Evolutionary conservation across 2,888 invertebrate species (phyloP), one percentile per base, ranked within the genome.

Genomic region (Aromia moschata): DNA sequence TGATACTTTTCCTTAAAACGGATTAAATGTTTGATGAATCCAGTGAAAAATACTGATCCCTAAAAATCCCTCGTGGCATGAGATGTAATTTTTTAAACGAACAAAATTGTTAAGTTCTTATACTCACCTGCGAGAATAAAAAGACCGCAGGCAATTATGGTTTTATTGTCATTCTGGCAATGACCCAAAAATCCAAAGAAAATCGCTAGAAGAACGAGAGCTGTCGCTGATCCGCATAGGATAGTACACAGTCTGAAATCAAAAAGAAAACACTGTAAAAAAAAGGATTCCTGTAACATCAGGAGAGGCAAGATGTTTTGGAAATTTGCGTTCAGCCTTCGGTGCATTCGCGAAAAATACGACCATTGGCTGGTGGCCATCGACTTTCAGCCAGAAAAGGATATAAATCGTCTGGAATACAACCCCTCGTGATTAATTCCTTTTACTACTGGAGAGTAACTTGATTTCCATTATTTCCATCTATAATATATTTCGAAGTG

Each of bases 121-220:
- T 49, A 81, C 84, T 84, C 74, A 87, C 86, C 86, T 66, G 84
- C 85, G 30, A 86, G 79, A 43, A 86, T 85, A 75, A 84, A 86
- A 58, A 86, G 80, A 66, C 86, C 86, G 71, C 86, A 85, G 41
- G 86, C 86, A 44, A 86, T 79, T 45, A 87, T 82, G 44, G 85
- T 85, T 73, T 85, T 85, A 78, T 85, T 84, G 80, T 86, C 85
- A 67, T 82, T 83, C 75, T 84, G 84, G 77, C 85, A 86, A 70
- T 86, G 85, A 49, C 86, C 86, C 70, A 85, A 80, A 63, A 86
- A 75, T 18, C 86, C 84, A 56, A 84, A 84, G 69, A 86, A 79
- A 36, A 84, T 84, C 14, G 84, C 86, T 51, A 85, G 75, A 62
- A 85, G 77, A 68, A 86, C 75, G 60, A 84, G 75, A 45, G 82